Base-by-base conservation (phyloP, 2,113 vertebrate species). In the Phycodurus eques region DNA sequence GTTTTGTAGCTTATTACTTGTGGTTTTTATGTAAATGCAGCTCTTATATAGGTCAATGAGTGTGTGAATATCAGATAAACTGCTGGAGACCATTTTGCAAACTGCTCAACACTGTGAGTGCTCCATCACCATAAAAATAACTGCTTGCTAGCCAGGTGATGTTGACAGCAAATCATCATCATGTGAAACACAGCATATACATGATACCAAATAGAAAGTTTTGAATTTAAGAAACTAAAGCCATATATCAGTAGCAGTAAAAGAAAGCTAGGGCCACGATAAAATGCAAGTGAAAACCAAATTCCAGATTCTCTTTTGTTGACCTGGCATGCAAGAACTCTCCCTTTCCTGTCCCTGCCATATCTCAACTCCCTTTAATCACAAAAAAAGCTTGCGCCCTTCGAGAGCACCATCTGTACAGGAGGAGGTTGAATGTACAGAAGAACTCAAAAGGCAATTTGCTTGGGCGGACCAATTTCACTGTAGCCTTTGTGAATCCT, bases 401-500 rank as follows among this genome's bases (percentile, higher is more conserved):
- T 43, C 72, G 81, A 85, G 81, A 22, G 27, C n/a, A 49, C n/a
- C 70, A 65, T 56, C 53, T 22, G 53, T 53, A 15, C 44, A 31
- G 63, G 20, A 46, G 20, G 42, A 27, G 10, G 43, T 31, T 47
- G 6, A 66, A 47, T 13, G 15, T 46, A 49, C 44, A 31, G 43
- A 15, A 47, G 59, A 61, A 61, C 8, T 35, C 31, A 61, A 35
- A 35, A 35, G 14, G 22, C 35, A 7, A 19, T 87, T 88, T 85
- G 82, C 82, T 84, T 67, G 61, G 73, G 90, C 77, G 95, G 96
- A 97, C 96, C 96, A 96, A 95, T 87, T 81, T 33, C 78, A 88
- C 93, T 79, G 90, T 87, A 71, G 88, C 80, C 87, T 90, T 88
- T 35, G 73, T 77, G 54, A 72, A 69, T 69, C 71, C 73, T 75